Percentiles rank a stretch among this genome's conserved stretches.
Conservation (phyloP, 2,888 invertebrate genomes). For the Panorpa germanica region DNA sequence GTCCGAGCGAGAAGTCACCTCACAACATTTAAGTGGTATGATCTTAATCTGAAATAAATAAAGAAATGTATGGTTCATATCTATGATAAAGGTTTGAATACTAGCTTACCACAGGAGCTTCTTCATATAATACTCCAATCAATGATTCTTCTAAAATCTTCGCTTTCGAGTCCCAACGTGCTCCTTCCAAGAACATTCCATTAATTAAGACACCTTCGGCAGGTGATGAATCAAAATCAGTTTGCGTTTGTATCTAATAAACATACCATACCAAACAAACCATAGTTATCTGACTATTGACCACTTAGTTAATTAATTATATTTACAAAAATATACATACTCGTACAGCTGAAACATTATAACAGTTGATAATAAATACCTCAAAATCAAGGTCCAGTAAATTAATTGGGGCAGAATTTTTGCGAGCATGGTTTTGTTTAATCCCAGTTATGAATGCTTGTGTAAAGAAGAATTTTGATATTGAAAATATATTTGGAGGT, state of each 20-base stretch:
- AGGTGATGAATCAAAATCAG: constrained; percentile 30
- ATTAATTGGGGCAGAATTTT: constrained; percentile 83
- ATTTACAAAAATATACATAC: too few species aligned
- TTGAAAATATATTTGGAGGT: constrained; percentile 70
- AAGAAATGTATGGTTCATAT: too few species aligned
- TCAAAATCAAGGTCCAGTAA: constrained; percentile 64
- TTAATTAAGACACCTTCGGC: constrained; percentile 57
- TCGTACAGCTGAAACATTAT: too few species aligned
- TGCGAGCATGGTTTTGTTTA: constrained; percentile 83
- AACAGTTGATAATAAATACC: too few species aligned
- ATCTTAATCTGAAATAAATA: constrained; percentile 51
- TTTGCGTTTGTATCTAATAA: constrained; percentile 37
- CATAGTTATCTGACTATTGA: too few species aligned
- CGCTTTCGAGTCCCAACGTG: constrained; percentile 57
- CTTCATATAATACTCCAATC: constrained; percentile 67
- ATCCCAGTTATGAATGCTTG: constrained; percentile 90
- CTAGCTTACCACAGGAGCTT: constrained; percentile 55
- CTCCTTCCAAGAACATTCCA: constrained; percentile 75
- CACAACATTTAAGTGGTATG: constrained; percentile 51
- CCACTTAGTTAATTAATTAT: too few species aligned
- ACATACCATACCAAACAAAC: too few species aligned
- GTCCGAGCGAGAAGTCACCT: constrained; percentile 38
- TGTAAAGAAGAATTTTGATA: constrained; percentile 88
- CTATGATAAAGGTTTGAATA: too few species aligned
- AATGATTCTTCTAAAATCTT: constrained; percentile 56